Evolutionary conservation across 2,797 vertebrate genomes (phyloP).

Genomic region (Eulemur albifrons): DNA sequence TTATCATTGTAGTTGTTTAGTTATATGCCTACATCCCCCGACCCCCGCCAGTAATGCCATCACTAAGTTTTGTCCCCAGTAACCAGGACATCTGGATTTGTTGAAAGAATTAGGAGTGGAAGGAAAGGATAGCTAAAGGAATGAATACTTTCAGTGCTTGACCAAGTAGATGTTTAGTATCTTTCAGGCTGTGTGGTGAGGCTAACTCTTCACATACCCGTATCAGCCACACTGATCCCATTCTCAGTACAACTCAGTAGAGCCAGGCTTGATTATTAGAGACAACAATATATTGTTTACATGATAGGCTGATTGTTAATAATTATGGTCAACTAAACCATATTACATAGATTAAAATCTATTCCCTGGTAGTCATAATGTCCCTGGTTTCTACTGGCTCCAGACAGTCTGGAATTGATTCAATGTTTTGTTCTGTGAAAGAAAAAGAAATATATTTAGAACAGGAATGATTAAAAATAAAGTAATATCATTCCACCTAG

Average conservation of each 20-base stretch:
- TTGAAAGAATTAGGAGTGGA: neutral
- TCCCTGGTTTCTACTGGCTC: constrained; percentile 48
- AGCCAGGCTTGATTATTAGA: neutral
- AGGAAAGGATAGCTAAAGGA: neutral
- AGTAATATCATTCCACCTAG: constrained; percentile 19
- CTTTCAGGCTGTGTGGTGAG: neutral
- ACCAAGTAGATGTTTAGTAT: neutral
- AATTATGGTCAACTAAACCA: constrained; percentile 36
- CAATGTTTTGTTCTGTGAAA: constrained; percentile 22
- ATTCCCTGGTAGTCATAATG: neutral
- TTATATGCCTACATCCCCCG: accelerated
- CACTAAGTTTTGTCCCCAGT: neutral
- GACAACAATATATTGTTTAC: neutral
- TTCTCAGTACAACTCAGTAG: neutral
- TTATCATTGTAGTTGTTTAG: neutral
- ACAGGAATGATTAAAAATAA: constrained; percentile 53
- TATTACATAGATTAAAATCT: constrained; percentile 35
- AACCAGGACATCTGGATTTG: neutral
- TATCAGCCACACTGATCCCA: neutral
- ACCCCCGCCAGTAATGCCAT: neutral
- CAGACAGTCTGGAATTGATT: constrained; percentile 65
- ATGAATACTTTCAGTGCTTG: neutral
- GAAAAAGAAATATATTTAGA: constrained; percentile 50
- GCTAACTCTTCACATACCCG: neutral
- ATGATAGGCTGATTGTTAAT: constrained; percentile 11